phyloP scores from a whole-genome alignment of 2,113 vertebrate genomes.

The Ictalurus furcatus region DNA sequence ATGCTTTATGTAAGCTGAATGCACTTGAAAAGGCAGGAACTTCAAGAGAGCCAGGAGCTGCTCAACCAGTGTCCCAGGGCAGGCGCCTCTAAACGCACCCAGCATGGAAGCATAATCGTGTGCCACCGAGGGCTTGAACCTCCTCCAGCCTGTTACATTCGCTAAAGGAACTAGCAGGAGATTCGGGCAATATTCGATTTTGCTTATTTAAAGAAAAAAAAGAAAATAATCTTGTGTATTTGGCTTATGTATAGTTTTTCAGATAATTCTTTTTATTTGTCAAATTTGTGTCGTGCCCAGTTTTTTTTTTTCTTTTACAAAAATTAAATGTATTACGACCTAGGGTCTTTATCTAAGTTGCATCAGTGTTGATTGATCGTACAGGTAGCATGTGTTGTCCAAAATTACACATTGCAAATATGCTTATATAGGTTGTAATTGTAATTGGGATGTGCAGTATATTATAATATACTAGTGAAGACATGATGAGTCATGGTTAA shows the following conservation, averaged over 20 bases:
- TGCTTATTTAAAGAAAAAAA: background rate
- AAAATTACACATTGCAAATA: background rate
- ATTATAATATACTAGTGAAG: background rate
- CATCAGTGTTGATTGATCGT: conserved; percentile 1
- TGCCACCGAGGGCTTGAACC: background rate
- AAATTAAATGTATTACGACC: background rate
- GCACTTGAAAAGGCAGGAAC: conserved; percentile 59
- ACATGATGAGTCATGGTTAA: background rate
- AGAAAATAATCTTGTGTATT: background rate
- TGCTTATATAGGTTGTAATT: background rate
- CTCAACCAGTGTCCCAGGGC: conserved; percentile 56
- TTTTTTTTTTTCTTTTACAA: background rate
- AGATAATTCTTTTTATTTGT: background rate
- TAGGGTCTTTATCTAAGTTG: background rate
- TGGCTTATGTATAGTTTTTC: background rate
- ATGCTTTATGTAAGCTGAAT: conserved; percentile 71
- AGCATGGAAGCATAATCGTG: conserved; percentile 6
- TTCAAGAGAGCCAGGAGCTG: conserved; percentile 44
- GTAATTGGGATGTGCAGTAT: background rate
- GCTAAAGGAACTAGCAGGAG: background rate
- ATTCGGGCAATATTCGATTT: background rate
- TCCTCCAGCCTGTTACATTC: background rate
- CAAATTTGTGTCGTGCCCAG: background rate
- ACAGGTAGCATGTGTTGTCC: background rate
- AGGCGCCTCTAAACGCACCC: conserved; percentile 27